Conservation (phyloP, 2,113 vertebrate genomes). For the Halichoeres trimaculatus region DNA sequence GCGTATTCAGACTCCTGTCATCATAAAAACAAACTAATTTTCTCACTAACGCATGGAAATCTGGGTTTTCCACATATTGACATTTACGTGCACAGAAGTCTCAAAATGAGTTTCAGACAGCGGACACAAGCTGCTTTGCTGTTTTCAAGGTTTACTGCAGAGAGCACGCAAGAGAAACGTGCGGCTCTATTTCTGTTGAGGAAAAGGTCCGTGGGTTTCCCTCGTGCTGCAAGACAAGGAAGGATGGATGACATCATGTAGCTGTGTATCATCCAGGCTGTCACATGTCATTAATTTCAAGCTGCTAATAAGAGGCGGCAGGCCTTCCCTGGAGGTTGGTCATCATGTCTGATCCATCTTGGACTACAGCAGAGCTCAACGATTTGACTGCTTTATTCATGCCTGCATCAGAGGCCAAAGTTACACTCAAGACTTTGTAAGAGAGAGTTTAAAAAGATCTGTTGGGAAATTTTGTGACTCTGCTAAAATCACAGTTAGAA, state of each 20-base stretch:
- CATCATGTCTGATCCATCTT: constrained; percentile 43
- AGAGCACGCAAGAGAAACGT: not conserved
- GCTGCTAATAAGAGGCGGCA: constrained; percentile 65
- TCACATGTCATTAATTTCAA: constrained; percentile 53
- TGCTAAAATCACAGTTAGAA: not conserved
- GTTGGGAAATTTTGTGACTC: not conserved
- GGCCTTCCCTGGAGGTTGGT: constrained; percentile 53
- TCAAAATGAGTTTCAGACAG: not conserved
- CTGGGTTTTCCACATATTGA: not conserved
- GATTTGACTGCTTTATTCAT: constrained; percentile 9
- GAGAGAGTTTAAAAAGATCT: not conserved
- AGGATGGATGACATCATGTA: constrained; percentile 40
- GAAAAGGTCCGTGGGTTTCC: constrained; percentile 20
- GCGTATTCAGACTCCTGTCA: not conserved
- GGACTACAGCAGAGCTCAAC: constrained; percentile 7
- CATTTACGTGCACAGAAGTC: not conserved
- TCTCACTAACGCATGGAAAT: not conserved
- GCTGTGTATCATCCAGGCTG: constrained; percentile 43
- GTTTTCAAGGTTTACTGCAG: too few species aligned
- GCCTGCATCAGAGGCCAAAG: constrained; percentile 5
- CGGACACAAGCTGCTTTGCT: too few species aligned
- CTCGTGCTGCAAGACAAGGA: constrained; percentile 16
- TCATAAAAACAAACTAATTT: not conserved
- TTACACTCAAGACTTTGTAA: not conserved
- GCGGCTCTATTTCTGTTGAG: constrained; percentile 11